Conservation (phyloP, 1,140 invertebrate genomes). For the Halesus radiatus region DNA sequence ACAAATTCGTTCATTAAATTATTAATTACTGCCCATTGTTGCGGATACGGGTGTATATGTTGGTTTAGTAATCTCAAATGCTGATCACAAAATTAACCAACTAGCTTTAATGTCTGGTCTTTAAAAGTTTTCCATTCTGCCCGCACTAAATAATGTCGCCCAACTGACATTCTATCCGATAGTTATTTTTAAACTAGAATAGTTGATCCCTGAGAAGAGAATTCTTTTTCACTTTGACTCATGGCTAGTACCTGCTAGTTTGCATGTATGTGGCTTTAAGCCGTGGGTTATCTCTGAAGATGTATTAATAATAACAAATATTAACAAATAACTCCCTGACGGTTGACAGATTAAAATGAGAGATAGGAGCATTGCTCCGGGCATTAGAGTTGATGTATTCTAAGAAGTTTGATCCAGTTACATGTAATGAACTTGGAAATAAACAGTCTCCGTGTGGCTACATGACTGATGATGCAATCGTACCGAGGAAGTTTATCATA, state of each 20-base stretch:
- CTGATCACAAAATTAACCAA: too few species aligned
- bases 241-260: too few species aligned
- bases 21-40: too few species aligned
- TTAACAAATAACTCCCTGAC: slow-evolving; percentile 54
- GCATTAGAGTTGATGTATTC: slow-evolving; percentile 44
- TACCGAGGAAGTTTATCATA: neutral
- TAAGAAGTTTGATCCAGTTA: slow-evolving; percentile 28
- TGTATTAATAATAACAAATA: slow-evolving; percentile 54
- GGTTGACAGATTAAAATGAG: slow-evolving; percentile 54
- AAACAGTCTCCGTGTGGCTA: neutral
- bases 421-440: neutral
- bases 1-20: too few species aligned
- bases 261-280: neutral
- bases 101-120: too few species aligned
- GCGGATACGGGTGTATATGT: too few species aligned
- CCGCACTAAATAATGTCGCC: neutral
- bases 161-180: neutral
- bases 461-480: slow-evolving; percentile 3
- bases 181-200: neutral
- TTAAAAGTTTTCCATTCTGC: neutral
- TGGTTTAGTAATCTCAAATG: too few species aligned
- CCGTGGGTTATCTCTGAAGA: slow-evolving; percentile 23
- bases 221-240: neutral
- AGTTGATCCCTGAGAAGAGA: neutral
- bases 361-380: slow-evolving; percentile 44